Percentiles rank a stretch among this genome's conserved stretches.
These are phyloP conservation scores for Palythoa caribaeorum DNA, from an alignment of 92 coral and sea anemone species.

Conservation along the genomic window DNA sequence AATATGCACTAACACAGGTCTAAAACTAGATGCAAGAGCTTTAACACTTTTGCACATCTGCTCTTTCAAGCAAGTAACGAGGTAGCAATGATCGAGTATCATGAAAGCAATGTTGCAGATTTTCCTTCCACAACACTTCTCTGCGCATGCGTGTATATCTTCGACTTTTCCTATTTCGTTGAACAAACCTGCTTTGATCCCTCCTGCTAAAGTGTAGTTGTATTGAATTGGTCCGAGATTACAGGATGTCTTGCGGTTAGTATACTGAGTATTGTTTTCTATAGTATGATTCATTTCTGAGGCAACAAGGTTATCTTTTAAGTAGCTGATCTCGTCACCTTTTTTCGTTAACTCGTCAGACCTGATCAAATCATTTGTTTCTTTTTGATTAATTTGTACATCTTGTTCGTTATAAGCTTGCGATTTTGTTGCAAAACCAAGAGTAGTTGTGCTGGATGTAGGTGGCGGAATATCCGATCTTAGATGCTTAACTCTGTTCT, in stretches of 20 bases:
- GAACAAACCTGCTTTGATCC: conserved; percentile 85
- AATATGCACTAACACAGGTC: conserved; percentile 80
- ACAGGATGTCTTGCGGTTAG: conserved; percentile 35
- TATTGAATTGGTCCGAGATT: conserved; percentile 68
- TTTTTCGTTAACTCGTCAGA: not conserved
- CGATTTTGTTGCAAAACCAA: not conserved
- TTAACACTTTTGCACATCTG: conserved; percentile 80
- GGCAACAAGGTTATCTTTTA: not conserved
- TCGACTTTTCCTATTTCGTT: conserved; percentile 77
- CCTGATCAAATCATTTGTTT: not conserved
- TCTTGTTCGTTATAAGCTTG: not conserved
- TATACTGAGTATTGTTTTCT: not conserved
- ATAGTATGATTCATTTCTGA: not conserved
- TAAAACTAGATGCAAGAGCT: conserved; percentile 90
- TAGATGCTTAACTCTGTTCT: not conserved
- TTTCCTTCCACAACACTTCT: conserved; percentile 81
- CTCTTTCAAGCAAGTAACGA: conserved; percentile 83
- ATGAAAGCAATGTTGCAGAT: conserved; percentile 92
- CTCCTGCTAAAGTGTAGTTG: conserved; percentile 89
- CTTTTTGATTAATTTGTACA: not conserved
- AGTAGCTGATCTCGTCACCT: not conserved
- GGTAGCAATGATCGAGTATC: conserved; percentile 88
- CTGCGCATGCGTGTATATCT: conserved; percentile 75
- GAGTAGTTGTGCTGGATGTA: not conserved
- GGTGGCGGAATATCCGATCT: conserved; percentile 27